Evolutionary conservation across 1,140 invertebrate species (phyloP).

Genomic region (Drosophila rhopaloa): DNA sequence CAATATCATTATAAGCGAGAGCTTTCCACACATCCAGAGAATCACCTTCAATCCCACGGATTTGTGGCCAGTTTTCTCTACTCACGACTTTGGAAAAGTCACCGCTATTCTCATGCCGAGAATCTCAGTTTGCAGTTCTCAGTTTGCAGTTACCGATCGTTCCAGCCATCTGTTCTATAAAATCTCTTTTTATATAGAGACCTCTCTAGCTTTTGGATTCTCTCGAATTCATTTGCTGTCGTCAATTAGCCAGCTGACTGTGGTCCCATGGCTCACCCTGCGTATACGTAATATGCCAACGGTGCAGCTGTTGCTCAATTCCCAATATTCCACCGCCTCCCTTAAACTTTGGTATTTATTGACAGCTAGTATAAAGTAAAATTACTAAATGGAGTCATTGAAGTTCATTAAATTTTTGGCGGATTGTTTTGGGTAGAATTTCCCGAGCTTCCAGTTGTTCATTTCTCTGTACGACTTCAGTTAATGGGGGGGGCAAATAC

Average conservation of each 20-base stretch:
- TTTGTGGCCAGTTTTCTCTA: conserved; percentile 25
- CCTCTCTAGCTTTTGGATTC: conserved; percentile 9
- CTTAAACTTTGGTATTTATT: neutral
- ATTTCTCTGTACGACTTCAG: conserved; percentile 18
- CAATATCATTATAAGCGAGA: conserved; percentile 47
- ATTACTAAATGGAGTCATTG: too few species aligned
- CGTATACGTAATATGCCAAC: conserved; percentile 65
- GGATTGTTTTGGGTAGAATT: conserved; percentile 1
- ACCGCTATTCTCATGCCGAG: conserved; percentile 39
- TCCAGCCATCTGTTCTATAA: conserved; percentile 14
- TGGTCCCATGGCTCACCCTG: conserved; percentile 33
- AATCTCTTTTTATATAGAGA: neutral
- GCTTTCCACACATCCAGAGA: conserved; percentile 52
- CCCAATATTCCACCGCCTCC: neutral
- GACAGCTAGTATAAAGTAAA: conserved; percentile 1
- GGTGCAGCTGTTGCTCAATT: conserved; percentile 31
- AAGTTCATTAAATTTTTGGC: neutral
- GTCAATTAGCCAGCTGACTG: conserved; percentile 64
- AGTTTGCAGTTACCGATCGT: conserved; percentile 26
- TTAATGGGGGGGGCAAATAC: conserved; percentile 10
- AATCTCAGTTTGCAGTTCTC: conserved; percentile 37
- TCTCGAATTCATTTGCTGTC: conserved; percentile 23
- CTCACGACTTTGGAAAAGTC: conserved; percentile 67
- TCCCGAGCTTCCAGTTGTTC: conserved; percentile 7
- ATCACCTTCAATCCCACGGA: conserved; percentile 66